Base-by-base conservation (phyloP, 2,888 invertebrate genomes). In the Thyatira batis region DNA sequence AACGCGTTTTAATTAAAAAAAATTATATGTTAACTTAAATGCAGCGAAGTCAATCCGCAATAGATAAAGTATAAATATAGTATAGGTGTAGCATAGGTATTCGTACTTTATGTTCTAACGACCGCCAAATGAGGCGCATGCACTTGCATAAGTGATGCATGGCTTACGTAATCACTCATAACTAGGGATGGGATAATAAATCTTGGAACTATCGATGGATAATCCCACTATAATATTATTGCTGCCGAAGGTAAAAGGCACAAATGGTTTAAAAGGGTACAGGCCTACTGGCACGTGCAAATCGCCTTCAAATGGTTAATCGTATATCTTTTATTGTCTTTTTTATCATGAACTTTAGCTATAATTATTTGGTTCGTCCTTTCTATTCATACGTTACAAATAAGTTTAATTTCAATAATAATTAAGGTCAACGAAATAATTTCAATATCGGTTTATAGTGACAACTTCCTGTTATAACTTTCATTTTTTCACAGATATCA, bases 41-140 rank as follows among this genome's bases (percentile, higher is more conserved):
- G 13, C 10, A 28, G 2, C n/a, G 17, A 39, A n/a, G 5, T 39
- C 17, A 17, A 8, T 39, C 5, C 6, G n/a, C 10, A 48, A 48
- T 48, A 10, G 48, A 10, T 10, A n/a, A n/a, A n/a, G n/a, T 17
- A 17, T 10, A 43, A 52, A 63, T 55, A 67, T 61, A 52, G 61
- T 55, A 21, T 54, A 51, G 17, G 8, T 39, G 17, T 8, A 17
- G 20, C 28, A 10, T 46, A 23, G 10, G 49, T 21, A 30, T 49
- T 54, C 43, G 54, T 57, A 43, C 30, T 39, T 23, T 54, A 61
- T 63, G 69, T 70, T 73, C 80, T 86, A 87, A 87, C 85, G 84
- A 85, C 78, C 83, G 76, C 80, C 87, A 88, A 89, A 89, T 87
- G 89, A 89, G 85, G 82, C 73, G 80, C 85, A 84, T 84, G 85